Percentiles rank a stretch among this genome's conserved stretches.
Conservation (phyloP, 2,888 invertebrate genomes). For the Deilephila porcellus region DNA sequence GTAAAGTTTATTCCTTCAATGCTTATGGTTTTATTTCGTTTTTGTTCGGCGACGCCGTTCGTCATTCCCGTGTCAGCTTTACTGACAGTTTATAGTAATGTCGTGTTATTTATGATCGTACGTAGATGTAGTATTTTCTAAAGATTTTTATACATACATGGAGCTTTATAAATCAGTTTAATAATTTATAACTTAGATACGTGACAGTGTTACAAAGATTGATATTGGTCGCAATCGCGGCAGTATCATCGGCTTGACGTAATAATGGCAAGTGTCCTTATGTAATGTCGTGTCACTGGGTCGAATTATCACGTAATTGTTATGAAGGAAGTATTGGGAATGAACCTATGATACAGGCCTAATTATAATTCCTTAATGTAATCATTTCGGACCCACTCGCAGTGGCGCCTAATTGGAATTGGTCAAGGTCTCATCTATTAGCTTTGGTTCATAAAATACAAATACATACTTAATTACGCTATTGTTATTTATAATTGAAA, state of each 20-base stretch:
- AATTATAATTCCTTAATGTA: no score
- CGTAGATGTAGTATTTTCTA: not conserved
- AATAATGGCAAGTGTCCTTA: slow-evolving; percentile 6
- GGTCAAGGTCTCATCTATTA: no score
- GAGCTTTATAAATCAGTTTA: slow-evolving; percentile 18
- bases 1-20: slow-evolving; percentile 19
- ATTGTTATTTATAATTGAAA: no score
- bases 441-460: no score
- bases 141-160: slow-evolving; percentile 10
- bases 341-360: no score
- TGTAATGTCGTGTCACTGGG: not conserved
- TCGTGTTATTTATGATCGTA: slow-evolving; percentile 17
- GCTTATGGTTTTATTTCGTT: slow-evolving; percentile 21
- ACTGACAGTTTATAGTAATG: slow-evolving; percentile 25
- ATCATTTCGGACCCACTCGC: no score
- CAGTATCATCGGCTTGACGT: slow-evolving; percentile 9
- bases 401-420: no score
- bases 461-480: no score
- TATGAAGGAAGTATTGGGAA: not conserved
- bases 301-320: not conserved
- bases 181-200: not conserved
- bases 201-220: slow-evolving; percentile 6
- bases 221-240: slow-evolving; percentile 8
- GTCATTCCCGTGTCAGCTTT: slow-evolving; percentile 20
- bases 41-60: slow-evolving; percentile 15